These are phyloP conservation scores for Amblyjoppa proteus DNA, from an alignment of 2,888 invertebrate genomes.

Conservation along the genomic window DNA sequence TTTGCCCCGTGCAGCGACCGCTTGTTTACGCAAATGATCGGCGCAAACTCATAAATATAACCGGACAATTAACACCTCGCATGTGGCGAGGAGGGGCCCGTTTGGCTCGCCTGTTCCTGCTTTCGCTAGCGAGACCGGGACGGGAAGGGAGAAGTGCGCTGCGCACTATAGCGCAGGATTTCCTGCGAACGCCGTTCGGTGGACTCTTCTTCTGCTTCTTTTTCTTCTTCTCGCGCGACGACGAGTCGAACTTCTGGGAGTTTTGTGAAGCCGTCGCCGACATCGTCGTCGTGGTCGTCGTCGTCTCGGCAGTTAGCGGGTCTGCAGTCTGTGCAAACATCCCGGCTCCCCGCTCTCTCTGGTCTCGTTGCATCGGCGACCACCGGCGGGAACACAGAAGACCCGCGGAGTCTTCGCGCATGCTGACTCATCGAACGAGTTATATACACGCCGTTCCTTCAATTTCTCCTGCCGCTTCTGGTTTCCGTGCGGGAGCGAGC, in stretches of 20 bases:
- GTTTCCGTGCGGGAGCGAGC: conserved; percentile 19
- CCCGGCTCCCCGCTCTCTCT: conserved; percentile 45
- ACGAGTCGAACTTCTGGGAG: conserved; percentile 38
- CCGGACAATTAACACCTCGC: conserved; percentile 78
- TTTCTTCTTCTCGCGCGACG: conserved; percentile 13
- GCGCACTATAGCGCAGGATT: conserved; percentile 12
- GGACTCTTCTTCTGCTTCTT: conserved; percentile 36
- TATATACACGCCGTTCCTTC: conserved; percentile 44
- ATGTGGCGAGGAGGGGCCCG: conserved; percentile 62
- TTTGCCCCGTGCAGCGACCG: conserved; percentile 49
- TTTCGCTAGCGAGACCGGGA: conserved; percentile 45
- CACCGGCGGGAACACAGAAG: conserved; percentile 27
- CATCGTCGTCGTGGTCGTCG: conserved; percentile 52
- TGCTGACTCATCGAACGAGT: conserved; percentile 60
- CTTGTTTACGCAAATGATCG: conserved; percentile 78
- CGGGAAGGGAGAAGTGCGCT: background rate
- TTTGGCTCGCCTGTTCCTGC: conserved; percentile 44
- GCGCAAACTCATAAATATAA: conserved; percentile 79
- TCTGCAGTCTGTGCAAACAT: conserved; percentile 76
- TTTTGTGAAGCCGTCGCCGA: conserved; percentile 46
- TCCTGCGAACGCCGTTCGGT: conserved; percentile 21
- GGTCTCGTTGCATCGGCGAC: conserved; percentile 27
- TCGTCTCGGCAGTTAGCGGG: conserved; percentile 73
- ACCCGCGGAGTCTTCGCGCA: conserved; percentile 17
- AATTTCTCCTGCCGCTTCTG: conserved; percentile 25